Percentiles rank a stretch among this genome's conserved stretches.
Evolutionary conservation across 1,140 invertebrate genomes (phyloP).

Genomic region (Planococcus citri): DNA sequence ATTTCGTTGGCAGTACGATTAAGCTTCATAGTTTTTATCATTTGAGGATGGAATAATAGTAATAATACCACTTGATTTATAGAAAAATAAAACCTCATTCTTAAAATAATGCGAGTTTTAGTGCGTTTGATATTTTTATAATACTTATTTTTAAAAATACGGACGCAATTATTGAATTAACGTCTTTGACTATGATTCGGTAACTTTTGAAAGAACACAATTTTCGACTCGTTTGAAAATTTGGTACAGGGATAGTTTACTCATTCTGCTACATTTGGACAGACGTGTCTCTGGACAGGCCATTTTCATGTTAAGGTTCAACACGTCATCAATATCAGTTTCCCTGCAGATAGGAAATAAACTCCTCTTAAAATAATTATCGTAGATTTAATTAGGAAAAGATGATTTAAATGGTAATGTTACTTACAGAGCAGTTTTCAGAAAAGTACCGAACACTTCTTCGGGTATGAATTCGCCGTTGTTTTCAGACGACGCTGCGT

Average conservation of each 20-base stretch:
- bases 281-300: background rate
- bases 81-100: too few species aligned
- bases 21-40: background rate
- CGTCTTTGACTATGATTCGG: conserved; percentile 8
- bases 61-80: too few species aligned
- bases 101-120: too few species aligned
- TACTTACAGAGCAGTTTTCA: conserved; percentile 32
- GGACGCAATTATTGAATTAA: background rate
- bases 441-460: conserved; percentile 32
- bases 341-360: conserved; percentile 8
- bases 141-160: background rate
- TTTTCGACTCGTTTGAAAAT: conserved; percentile 8
- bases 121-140: too few species aligned
- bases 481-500: conserved; percentile 24
- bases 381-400: background rate
- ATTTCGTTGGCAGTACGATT: background rate
- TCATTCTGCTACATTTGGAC: background rate
- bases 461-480: conserved; percentile 31
- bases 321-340: background rate
- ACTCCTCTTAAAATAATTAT: background rate
- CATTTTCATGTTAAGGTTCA: conserved; percentile 4
- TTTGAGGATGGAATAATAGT: too few species aligned
- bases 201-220: conserved; percentile 17
- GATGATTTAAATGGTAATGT: background rate
- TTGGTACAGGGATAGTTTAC: conserved; percentile 5